phyloP scores from a whole-genome alignment of 1,140 invertebrate species.

The Zaprionus lachaisei region DNA sequence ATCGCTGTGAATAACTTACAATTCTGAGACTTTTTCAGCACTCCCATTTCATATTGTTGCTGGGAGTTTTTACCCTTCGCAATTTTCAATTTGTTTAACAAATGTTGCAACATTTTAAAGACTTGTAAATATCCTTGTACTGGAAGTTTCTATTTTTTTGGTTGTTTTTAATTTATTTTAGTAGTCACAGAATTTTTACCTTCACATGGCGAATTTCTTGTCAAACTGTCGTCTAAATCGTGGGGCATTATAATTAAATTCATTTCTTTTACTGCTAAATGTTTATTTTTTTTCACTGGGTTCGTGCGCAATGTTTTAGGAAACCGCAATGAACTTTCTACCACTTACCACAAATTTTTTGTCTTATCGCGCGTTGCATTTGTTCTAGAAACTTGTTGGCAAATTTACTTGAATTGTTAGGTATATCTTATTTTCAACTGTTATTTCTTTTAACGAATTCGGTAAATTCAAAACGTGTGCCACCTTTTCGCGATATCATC shows the following conservation, averaged over 20 bases:
- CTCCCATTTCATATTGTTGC: conserved; percentile 30
- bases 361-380: conserved; percentile 25
- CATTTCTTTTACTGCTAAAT: conserved; percentile 13
- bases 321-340: conserved; percentile 56
- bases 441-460: conserved; percentile 6
- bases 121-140: background rate
- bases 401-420: background rate
- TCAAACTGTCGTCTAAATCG: conserved; percentile 35
- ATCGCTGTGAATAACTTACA: conserved; percentile 29
- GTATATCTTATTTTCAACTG: background rate
- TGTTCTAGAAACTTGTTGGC: conserved; percentile 17
- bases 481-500: conserved; percentile 31
- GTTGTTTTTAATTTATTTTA: background rate
- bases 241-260: conserved; percentile 21
- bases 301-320: conserved; percentile 51
- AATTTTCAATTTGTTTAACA: conserved; percentile 47
- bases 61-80: conserved; percentile 19
- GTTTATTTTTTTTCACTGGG: background rate
- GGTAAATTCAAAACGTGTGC: conserved; percentile 48
- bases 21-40: conserved; percentile 32
- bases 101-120: conserved; percentile 52
- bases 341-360: conserved; percentile 43
- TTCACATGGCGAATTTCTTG: conserved; percentile 49
- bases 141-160: background rate
- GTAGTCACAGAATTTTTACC: conserved; percentile 13